A percentile compares a stretch with the other conserved stretches of the same genome.
phyloP scores from a whole-genome alignment of 2,888 invertebrate genomes.

The Timandra comae region DNA sequence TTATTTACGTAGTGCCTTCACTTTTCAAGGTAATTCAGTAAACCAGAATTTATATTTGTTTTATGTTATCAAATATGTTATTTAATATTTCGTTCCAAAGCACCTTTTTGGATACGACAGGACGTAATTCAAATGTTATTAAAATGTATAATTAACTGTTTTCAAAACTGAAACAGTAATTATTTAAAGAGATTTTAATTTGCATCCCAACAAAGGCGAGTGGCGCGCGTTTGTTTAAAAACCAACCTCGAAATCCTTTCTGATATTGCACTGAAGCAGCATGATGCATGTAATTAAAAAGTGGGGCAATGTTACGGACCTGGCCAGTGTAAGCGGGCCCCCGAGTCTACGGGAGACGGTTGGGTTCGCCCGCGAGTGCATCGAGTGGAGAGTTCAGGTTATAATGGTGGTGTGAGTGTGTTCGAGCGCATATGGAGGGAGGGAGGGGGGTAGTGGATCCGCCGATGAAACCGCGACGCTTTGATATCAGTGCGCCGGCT shows the following conservation, averaged over 20 bases:
- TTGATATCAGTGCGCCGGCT: conserved; percentile 42
- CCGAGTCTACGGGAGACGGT: background rate
- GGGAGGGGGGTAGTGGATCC: conserved; percentile 23
- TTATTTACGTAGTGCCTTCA: too few species aligned
- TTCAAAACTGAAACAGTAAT: background rate
- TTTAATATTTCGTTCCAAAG: too few species aligned
- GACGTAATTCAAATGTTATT: too few species aligned
- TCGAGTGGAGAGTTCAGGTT: conserved; percentile 11
- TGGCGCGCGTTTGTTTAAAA: conserved; percentile 21
- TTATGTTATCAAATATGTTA: too few species aligned
- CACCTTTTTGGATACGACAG: too few species aligned
- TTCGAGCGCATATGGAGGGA: conserved; percentile 14
- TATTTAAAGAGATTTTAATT: conserved; percentile 4
- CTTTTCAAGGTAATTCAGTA: too few species aligned
- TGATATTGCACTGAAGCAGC: conserved; percentile 50
- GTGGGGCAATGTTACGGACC: conserved; percentile 45
- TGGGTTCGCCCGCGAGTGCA: background rate
- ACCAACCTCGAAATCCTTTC: conserved; percentile 53
- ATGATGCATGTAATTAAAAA: conserved; percentile 71
- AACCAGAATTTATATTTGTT: too few species aligned
- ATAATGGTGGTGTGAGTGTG: conserved; percentile 14
- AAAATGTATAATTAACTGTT: background rate
- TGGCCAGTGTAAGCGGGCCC: conserved; percentile 28
- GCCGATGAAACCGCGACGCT: conserved; percentile 48
- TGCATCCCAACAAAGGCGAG: conserved; percentile 11